Evolutionary conservation across 2,888 invertebrate genomes (phyloP), one percentile per base, ranked within the genome.

Genomic region (Encarsia formosa): DNA sequence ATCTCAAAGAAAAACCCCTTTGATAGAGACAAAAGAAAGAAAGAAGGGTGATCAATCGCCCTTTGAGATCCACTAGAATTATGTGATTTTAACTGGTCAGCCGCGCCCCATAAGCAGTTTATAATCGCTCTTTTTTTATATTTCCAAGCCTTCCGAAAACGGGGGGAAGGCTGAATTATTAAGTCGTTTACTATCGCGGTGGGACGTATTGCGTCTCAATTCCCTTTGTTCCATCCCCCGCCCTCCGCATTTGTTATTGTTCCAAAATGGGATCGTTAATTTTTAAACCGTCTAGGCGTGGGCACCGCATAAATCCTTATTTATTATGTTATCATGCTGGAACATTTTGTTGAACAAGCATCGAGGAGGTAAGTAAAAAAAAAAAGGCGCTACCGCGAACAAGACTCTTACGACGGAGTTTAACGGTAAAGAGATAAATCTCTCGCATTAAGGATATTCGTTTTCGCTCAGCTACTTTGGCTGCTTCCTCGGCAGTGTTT

Each of bases 71-170:
- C 9, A 15, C 16, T n/a, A 6, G 41, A 55, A 55, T 57, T 57
- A 57, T 57, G 49, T 55, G 54, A 57, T 57, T 57, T 57, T 57
- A 57, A 57, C 45, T 29, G 57, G 44, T 8, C 15, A 13, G 5
- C n/a, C n/a, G 5, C 37, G 8, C 11, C 22, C 23, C n/a, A 22
- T 39, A 4, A 22, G 13, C 22, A n/a, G n/a, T n/a, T 32, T 13
- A n/a, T 32, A n/a, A n/a, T 22, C n/a, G 1, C 20, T 35, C 22
- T 24, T 23, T 15, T n/a, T 45, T 45, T 45, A 3, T 2, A 37
- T 24, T 22, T 31, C 20, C 23, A 16, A 34, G 20, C 20, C 23
- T 35, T 15, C n/a, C 32, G 11, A 8, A 26, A 8, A 11, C 11
- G 11, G 26, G 11, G 8, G 11, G 26, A 8, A 5, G 26, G 26